A percentile compares a stretch with the other conserved stretches of the same genome.
These are phyloP conservation scores for Brachymystax lenok DNA, from an alignment of 2,797 vertebrate genomes.

Conservation along the genomic window DNA sequence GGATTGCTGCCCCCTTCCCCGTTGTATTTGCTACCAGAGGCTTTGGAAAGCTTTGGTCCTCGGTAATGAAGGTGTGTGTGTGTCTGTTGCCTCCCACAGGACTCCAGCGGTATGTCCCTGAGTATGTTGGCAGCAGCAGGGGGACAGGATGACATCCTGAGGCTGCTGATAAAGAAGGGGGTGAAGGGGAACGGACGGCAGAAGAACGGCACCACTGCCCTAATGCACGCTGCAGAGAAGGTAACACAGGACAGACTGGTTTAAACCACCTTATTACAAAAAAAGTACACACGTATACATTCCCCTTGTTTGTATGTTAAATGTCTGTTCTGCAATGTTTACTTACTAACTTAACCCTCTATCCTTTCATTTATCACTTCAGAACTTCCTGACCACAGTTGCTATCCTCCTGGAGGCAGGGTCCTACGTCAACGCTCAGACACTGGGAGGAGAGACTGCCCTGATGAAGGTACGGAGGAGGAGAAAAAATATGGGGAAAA, in stretches of 20 bases:
- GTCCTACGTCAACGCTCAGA: constrained; percentile 89
- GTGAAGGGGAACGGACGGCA: constrained; percentile 90
- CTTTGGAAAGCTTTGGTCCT: background rate
- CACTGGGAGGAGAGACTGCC: constrained; percentile 89
- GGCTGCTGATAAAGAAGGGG: constrained; percentile 91
- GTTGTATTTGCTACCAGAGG: background rate
- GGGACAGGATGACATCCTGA: constrained; percentile 92
- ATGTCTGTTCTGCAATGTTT: background rate
- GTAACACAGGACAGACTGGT: constrained; percentile 60
- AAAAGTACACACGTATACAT: background rate
- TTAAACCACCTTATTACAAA: background rate
- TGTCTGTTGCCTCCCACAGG: constrained; percentile 72
- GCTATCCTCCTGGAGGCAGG: constrained; percentile 96
- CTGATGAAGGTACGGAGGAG: constrained; percentile 89
- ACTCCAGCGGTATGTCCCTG: constrained; percentile 94
- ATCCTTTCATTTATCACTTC: background rate
- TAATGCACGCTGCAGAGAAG: constrained; percentile 98
- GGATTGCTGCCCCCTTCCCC: too few relatives aligned
- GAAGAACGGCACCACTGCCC: constrained; percentile 93
- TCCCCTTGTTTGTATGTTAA: background rate
- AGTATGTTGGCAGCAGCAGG: constrained; percentile 94
- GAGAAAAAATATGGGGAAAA: background rate
- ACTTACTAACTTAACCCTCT: background rate
- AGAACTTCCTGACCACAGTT: constrained; percentile 96
- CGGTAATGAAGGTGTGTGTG: constrained; percentile 10